Percentiles rank a stretch among this genome's conserved stretches.
phyloP scores from a whole-genome alignment of 2,113 vertebrate species.

The Peromyscus leucopus region DNA sequence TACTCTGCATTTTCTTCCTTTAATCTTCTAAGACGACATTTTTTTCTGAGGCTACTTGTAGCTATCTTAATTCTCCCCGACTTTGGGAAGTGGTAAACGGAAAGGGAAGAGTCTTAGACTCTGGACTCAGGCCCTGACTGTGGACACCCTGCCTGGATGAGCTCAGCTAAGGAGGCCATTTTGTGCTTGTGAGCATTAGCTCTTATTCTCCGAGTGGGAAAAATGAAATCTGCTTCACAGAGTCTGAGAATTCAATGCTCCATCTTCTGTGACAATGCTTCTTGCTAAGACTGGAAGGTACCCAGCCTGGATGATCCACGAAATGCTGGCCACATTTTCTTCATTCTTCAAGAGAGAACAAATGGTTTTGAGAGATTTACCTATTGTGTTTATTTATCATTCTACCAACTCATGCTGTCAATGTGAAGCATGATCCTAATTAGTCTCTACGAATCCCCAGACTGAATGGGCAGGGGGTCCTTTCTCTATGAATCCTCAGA shows the following conservation, averaged over 20 bases:
- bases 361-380: background rate
- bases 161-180: background rate
- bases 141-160: background rate
- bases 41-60: background rate
- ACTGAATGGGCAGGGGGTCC: too few species aligned
- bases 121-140: background rate
- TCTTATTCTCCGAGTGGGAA: background rate
- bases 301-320: background rate
- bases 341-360: background rate
- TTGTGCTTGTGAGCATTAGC: conserved; percentile 8
- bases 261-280: background rate
- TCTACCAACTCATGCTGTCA: conserved; percentile 18
- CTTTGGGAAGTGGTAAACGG: conserved; percentile 20
- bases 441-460: too few species aligned
- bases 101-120: background rate
- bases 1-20: background rate
- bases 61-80: background rate
- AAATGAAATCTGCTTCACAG: background rate
- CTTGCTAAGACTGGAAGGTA: background rate
- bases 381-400: background rate
- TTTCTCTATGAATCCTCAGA: too few species aligned
- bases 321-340: background rate
- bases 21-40: background rate
- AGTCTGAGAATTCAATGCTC: background rate
- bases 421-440: too few species aligned